These are phyloP conservation scores for Stramonita haemastoma DNA, from an alignment of 2,888 invertebrate genomes.

Conservation along the genomic window DNA sequence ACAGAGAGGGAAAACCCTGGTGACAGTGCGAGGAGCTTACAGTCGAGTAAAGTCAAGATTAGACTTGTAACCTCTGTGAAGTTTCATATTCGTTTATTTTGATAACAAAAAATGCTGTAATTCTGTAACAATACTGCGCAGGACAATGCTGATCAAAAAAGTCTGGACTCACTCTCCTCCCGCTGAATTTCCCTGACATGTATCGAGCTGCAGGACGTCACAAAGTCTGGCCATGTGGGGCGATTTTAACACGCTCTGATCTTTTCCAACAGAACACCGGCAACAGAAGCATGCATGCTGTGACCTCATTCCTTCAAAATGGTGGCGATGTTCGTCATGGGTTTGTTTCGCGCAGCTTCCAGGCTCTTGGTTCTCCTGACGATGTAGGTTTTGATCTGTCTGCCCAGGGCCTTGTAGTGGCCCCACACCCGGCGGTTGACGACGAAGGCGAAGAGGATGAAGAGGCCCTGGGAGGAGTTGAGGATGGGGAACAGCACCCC, in stretches of 20 bases:
- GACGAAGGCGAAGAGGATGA: constrained; percentile 71
- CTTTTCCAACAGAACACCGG: not conserved
- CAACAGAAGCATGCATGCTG: not conserved
- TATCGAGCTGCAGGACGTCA: not conserved
- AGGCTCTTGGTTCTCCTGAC: not conserved
- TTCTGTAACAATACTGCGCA: not conserved
- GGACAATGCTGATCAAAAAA: not conserved
- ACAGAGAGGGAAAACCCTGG: not conserved
- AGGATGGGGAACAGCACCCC: constrained; percentile 65
- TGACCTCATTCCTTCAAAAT: constrained; percentile 2
- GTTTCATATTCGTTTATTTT: not conserved
- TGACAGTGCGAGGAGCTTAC: too few relatives aligned
- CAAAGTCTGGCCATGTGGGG: not conserved
- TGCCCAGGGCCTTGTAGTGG: constrained; percentile 56
- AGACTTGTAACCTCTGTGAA: not conserved
- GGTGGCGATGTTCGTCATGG: not conserved
- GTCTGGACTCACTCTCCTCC: not conserved
- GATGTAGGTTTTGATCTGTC: constrained; percentile 22
- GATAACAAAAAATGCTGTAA: not conserved
- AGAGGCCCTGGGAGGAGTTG: constrained; percentile 70
- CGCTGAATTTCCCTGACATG: not conserved
- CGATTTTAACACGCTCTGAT: not conserved
- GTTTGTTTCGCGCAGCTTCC: not conserved
- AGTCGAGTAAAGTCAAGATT: too few relatives aligned
- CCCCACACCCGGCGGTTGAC: constrained; percentile 63